A percentile compares a stretch with the other conserved stretches of the same genome.
phyloP scores from a whole-genome alignment of 2,888 invertebrate species.

The Hydraecia micacea region DNA sequence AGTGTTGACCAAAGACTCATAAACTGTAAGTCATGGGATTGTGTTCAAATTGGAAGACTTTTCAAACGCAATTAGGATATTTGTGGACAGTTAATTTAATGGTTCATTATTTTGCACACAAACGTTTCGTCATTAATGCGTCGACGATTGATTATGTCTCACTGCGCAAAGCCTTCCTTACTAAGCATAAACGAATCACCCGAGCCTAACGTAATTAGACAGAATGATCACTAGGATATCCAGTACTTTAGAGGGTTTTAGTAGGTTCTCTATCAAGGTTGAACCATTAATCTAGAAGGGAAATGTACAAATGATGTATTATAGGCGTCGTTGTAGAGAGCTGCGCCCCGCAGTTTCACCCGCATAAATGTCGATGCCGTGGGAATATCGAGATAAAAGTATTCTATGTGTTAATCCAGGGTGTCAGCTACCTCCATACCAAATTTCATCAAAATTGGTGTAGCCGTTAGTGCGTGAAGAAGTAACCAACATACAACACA shows the following conservation, averaged over 20 bases:
- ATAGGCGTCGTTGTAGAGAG: not conserved
- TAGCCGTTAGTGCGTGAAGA: no score
- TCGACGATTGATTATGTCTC: not conserved
- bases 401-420: no score
- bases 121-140: not conserved
- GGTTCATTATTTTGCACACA: not conserved
- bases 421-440: no score
- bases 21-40: no score
- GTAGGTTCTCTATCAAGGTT: not conserved
- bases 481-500: no score
- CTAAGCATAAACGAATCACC: not conserved
- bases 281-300: constrained; percentile 11
- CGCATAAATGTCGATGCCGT: no score
- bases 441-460: no score
- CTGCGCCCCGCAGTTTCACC: no score
- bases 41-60: no score
- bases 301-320: constrained; percentile 6
- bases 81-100: not conserved
- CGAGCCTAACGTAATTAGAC: constrained; percentile 11
- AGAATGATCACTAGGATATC: constrained; percentile 35
- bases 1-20: no score
- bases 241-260: constrained; percentile 24
- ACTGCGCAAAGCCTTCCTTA: not conserved
- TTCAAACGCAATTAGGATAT: not conserved
- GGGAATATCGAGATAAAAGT: no score